These are phyloP conservation scores for Antechinus stuartii DNA, from an alignment of 2,113 vertebrate species.

Conservation along the genomic window DNA sequence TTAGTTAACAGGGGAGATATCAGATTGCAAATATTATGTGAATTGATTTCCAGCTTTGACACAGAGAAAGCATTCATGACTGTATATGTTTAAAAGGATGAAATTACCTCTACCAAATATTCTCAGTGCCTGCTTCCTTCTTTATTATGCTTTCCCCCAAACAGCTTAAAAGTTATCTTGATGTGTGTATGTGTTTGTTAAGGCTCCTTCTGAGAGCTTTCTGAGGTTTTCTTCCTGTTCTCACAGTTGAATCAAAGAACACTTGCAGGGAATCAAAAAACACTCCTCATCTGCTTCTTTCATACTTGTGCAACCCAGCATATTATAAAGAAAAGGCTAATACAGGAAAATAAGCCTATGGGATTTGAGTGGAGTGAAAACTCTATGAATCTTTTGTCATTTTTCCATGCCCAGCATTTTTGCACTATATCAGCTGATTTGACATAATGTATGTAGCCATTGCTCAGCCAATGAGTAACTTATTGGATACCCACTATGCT, in stretches of 20 bases:
- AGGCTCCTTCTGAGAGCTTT: neutral
- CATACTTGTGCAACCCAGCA: constrained; percentile 50
- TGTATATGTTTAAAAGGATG: constrained; percentile 12
- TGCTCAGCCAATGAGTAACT: neutral
- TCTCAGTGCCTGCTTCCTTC: neutral
- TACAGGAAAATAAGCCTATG: constrained; percentile 39
- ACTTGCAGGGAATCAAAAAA: constrained; percentile 42
- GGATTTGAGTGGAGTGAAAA: constrained; percentile 40
- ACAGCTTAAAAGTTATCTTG: constrained; percentile 39
- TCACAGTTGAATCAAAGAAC: constrained; percentile 22
- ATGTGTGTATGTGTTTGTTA: constrained; percentile 42
- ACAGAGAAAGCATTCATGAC: constrained; percentile 41
- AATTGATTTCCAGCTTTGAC: constrained; percentile 40
- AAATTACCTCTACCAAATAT: neutral
- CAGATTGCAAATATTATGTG: constrained; percentile 14
- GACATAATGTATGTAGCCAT: constrained; percentile 39
- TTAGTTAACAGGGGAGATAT: neutral
- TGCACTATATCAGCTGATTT: constrained; percentile 47
- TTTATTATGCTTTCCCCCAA: neutral
- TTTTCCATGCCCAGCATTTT: constrained; percentile 62
- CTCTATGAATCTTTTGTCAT: constrained; percentile 23
- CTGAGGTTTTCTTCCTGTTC: constrained; percentile 17
- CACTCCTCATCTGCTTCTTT: constrained; percentile 30
- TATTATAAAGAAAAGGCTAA: constrained; percentile 59
- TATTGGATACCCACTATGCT: neutral